phyloP scores from a whole-genome alignment of 1,140 invertebrate genomes.

The Pseudomyrmex gracilis region DNA sequence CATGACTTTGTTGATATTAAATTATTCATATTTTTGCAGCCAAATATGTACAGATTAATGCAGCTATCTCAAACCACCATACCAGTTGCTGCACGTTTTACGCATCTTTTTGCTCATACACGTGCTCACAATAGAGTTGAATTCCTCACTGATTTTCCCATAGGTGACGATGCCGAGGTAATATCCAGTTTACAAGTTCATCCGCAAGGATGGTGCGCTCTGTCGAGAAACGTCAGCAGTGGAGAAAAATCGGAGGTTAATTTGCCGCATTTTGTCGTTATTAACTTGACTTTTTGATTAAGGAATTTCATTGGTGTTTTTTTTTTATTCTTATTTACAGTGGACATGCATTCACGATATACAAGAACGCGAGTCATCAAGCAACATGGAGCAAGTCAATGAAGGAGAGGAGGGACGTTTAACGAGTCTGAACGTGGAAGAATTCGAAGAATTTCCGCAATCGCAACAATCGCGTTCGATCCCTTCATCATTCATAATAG shows the following conservation, averaged over 20 bases:
- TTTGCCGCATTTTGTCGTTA: slow-evolving; percentile 6
- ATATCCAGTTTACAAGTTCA: slow-evolving; percentile 96
- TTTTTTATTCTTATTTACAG: slow-evolving; percentile 85
- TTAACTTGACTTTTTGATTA: slow-evolving; percentile 18
- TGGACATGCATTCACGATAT: slow-evolving; percentile 98
- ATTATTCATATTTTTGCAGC: slow-evolving; percentile 86
- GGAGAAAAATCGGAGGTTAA: slow-evolving; percentile 93
- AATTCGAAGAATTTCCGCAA: slow-evolving; percentile 74
- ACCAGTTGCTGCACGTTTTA: slow-evolving; percentile 91
- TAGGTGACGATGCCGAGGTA: slow-evolving; percentile 94
- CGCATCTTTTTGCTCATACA: slow-evolving; percentile 91
- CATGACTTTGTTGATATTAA: neutral
- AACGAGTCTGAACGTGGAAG: slow-evolving; percentile 78
- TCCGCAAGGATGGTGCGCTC: slow-evolving; percentile 95
- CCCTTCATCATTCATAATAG: slow-evolving; percentile 78
- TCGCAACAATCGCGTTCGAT: slow-evolving; percentile 77
- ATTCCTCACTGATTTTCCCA: slow-evolving; percentile 95
- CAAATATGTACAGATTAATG: slow-evolving; percentile 95
- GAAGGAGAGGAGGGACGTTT: slow-evolving; percentile 82
- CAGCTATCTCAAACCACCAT: slow-evolving; percentile 93
- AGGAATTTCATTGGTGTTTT: neutral
- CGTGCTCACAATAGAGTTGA: slow-evolving; percentile 94
- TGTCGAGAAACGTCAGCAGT: slow-evolving; percentile 94
- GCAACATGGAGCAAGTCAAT: slow-evolving; percentile 72
- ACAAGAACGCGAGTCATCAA: slow-evolving; percentile 87